phyloP scores from a whole-genome alignment of 2,888 invertebrate species.

The Coleophora flavipennella region DNA sequence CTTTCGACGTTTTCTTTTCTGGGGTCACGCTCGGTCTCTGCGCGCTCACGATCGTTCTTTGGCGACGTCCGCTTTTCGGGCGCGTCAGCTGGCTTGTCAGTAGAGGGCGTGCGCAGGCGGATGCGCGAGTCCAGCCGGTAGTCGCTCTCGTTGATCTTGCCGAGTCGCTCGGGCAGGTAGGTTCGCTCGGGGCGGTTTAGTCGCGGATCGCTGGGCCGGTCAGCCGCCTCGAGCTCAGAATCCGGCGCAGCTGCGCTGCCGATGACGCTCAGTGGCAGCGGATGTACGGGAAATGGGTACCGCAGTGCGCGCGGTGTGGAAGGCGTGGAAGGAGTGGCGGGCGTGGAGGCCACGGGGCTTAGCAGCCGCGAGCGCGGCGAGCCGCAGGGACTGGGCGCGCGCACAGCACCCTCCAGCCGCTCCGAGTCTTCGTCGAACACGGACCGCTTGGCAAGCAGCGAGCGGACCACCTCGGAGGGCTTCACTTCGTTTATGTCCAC shows the following conservation, averaged over 20 bases:
- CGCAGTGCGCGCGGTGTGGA: slow-evolving; percentile 71
- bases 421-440: slow-evolving; percentile 97
- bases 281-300: slow-evolving; percentile 86
- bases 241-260: slow-evolving; percentile 9
- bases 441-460: slow-evolving; percentile 91
- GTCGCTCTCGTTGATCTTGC: slow-evolving; percentile 34
- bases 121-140: slow-evolving; percentile 28
- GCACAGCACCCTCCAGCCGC: slow-evolving; percentile 90
- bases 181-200: slow-evolving; percentile 30
- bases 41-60: slow-evolving; percentile 24
- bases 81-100: slow-evolving; percentile 26
- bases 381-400: slow-evolving; percentile 77
- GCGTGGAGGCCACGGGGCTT: slow-evolving; percentile 15
- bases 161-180: slow-evolving; percentile 23
- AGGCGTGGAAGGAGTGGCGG: slow-evolving; percentile 30
- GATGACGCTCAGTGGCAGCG: slow-evolving; percentile 24
- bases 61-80: slow-evolving; percentile 27
- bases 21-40: slow-evolving; percentile 25
- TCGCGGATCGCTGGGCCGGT: slow-evolving; percentile 29
- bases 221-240: slow-evolving; percentile 11
- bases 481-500: slow-evolving; percentile 86
- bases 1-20: slow-evolving; percentile 40
- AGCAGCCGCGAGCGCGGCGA: slow-evolving; percentile 52
- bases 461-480: slow-evolving; percentile 94
- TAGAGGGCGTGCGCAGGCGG: slow-evolving; percentile 73